These are phyloP conservation scores for Carassius carassius DNA, from an alignment of 2,113 vertebrate species.

Conservation along the genomic window DNA sequence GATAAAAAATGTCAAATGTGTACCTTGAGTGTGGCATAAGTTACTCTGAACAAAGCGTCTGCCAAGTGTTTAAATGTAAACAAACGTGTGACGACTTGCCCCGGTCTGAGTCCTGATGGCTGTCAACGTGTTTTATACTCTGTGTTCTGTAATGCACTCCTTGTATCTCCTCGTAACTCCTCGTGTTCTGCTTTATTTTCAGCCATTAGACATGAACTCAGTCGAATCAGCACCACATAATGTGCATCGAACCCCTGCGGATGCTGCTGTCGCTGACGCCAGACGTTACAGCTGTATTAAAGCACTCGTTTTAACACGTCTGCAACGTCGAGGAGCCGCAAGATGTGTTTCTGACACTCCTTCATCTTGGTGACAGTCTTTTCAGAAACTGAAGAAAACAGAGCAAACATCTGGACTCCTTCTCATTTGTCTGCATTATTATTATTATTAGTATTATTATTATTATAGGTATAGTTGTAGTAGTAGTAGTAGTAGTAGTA, in stretches of 20 bases:
- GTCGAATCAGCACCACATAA: conserved; percentile 96
- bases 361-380: conserved; percentile 72
- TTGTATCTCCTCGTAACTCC: too few relatives aligned
- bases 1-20: too few relatives aligned
- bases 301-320: conserved; percentile 45
- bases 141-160: too few relatives aligned
- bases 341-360: too few relatives aligned
- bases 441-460: conserved; percentile 63
- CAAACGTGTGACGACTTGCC: too few relatives aligned
- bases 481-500: conserved; percentile 43
- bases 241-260: conserved; percentile 64
- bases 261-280: conserved; percentile 59
- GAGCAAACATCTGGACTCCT: conserved; percentile 61
- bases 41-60: too few relatives aligned
- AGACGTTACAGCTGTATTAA: conserved; percentile 64
- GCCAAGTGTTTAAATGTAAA: too few relatives aligned
- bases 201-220: conserved; percentile 99
- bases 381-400: conserved; percentile 58
- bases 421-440: conserved; percentile 62
- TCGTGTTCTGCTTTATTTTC: conserved; percentile 36
- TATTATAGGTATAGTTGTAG: conserved; percentile 72
- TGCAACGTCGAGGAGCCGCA: too few relatives aligned
- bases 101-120: too few relatives aligned
- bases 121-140: too few relatives aligned
- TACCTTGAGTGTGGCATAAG: too few relatives aligned